Evolutionary conservation across 1,140 invertebrate genomes (phyloP).

Genomic region (Dermatophagoides farinae): DNA sequence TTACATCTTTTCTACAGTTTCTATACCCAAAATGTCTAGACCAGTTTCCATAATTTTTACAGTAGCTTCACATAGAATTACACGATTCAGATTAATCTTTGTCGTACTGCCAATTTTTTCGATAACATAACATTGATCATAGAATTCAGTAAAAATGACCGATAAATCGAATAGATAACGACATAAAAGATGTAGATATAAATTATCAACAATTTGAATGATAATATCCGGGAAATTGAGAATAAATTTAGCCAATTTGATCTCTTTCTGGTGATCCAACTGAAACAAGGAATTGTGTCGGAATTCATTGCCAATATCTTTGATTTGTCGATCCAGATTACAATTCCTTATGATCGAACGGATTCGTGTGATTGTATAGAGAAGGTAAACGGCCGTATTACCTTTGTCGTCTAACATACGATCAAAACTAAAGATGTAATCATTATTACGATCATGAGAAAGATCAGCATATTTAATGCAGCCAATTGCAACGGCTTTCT

Average conservation of each 20-base stretch:
- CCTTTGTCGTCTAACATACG: constrained; percentile 96
- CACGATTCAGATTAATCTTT: constrained; percentile 61
- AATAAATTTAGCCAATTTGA: constrained; percentile 70
- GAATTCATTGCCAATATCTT: not conserved
- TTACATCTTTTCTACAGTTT: constrained; percentile 77
- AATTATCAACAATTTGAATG: constrained; percentile 54
- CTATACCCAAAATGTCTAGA: constrained; percentile 76
- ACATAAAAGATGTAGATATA: constrained; percentile 72
- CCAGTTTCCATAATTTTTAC: constrained; percentile 64
- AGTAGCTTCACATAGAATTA: constrained; percentile 79
- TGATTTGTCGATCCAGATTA: constrained; percentile 3
- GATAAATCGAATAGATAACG: constrained; percentile 88
- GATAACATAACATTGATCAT: constrained; percentile 91
- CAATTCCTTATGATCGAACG: constrained; percentile 34
- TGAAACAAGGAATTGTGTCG: not conserved
- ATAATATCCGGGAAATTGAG: constrained; percentile 64
- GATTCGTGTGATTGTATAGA: constrained; percentile 89
- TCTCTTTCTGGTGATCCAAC: constrained; percentile 74
- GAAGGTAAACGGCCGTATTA: constrained; percentile 91
- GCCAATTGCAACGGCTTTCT: constrained; percentile 82
- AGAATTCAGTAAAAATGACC: constrained; percentile 81
- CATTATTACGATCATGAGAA: constrained; percentile 71
- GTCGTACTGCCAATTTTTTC: constrained; percentile 53
- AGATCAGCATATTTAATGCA: constrained; percentile 98
- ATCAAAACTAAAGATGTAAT: constrained; percentile 98